A percentile compares a stretch with the other conserved stretches of the same genome.
These are phyloP conservation scores for Lepisosteus osseus DNA, from an alignment of 2,113 vertebrate species.

Conservation along the genomic window DNA sequence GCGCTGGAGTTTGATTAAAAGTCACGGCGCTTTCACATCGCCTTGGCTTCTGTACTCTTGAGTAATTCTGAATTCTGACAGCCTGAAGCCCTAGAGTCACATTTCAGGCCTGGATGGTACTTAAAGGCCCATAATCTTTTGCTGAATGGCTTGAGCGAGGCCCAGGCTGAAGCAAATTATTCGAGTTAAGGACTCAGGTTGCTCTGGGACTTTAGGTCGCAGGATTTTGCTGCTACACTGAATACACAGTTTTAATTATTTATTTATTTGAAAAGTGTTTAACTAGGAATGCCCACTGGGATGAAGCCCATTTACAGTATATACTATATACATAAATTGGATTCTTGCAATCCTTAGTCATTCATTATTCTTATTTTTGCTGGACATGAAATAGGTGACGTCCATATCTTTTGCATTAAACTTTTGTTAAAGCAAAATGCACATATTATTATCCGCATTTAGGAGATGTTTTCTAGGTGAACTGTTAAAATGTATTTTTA, in stretches of 20 bases:
- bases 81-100: conserved; percentile 68
- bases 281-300: conserved; percentile 69
- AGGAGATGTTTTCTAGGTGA: too few species aligned
- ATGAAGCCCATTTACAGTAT: conserved; percentile 59
- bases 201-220: conserved; percentile 73
- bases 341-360: not conserved
- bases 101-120: conserved; percentile 81
- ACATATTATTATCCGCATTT: too few species aligned
- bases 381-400: too few species aligned
- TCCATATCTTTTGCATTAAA: too few species aligned
- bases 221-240: conserved; percentile 54
- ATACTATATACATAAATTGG: conserved; percentile 33
- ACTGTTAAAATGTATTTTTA: too few species aligned
- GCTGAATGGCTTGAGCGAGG: conserved; percentile 71
- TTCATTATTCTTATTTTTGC: not conserved
- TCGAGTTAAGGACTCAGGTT: conserved; percentile 80
- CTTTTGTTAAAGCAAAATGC: too few species aligned
- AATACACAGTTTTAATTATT: conserved; percentile 71
- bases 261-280: conserved; percentile 87
- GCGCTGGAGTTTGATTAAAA: not conserved
- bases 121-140: conserved; percentile 84
- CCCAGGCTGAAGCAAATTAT: conserved; percentile 76
- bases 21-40: conserved; percentile 3
- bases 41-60: conserved; percentile 52
- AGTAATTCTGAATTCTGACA: conserved; percentile 60